phyloP scores from a whole-genome alignment of 2,113 vertebrate species.

The Hippoglossus stenolepis region DNA sequence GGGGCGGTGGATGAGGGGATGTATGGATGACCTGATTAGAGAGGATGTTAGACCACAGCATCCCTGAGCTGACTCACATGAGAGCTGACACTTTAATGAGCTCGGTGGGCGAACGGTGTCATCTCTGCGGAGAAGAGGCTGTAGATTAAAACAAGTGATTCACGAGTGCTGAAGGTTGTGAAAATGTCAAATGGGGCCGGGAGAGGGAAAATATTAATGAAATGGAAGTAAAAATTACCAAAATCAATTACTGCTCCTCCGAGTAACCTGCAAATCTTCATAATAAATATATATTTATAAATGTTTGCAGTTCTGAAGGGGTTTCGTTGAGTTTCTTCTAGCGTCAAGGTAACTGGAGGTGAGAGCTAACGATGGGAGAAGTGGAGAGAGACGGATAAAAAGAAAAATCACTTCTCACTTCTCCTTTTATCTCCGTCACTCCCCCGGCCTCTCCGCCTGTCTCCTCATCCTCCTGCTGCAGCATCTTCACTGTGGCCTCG shows the following conservation, averaged over 20 bases:
- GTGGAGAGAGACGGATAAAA: constrained; percentile 18
- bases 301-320: not conserved
- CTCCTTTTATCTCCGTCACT: constrained; percentile 13
- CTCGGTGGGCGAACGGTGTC: constrained; percentile 38
- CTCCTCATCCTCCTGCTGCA: constrained; percentile 9
- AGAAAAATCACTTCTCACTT: not conserved
- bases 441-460: not conserved
- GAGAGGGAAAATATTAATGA: not conserved
- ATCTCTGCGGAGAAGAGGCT: constrained; percentile 14
- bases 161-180: constrained; percentile 39
- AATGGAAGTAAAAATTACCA: not conserved
- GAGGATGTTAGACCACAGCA: constrained; percentile 7
- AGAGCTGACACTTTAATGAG: constrained; percentile 57
- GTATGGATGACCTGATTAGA: not conserved
- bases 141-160: constrained; percentile 46
- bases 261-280: not conserved
- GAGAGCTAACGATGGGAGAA: not conserved
- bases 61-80: constrained; percentile 1
- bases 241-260: not conserved
- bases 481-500: constrained; percentile 26
- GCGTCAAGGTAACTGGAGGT: not conserved
- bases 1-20: not conserved
- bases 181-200: constrained; percentile 47
- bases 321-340: too few relatives aligned
- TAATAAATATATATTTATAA: not conserved